Conservation (phyloP, 2,888 invertebrate species). For the Margaritifera margaritifera region DNA sequence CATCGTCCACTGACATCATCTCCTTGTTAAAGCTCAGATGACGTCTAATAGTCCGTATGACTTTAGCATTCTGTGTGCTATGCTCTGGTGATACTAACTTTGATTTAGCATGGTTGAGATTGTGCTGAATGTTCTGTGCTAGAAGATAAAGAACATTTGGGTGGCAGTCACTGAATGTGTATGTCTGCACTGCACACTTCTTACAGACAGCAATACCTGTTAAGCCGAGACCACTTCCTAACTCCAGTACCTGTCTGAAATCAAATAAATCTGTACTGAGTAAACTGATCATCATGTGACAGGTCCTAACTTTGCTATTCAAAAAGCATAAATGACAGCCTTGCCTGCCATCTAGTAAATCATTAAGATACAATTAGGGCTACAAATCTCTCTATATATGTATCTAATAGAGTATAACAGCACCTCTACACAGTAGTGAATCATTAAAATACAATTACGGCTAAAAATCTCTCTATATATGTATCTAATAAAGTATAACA, state of each 20-base stretch:
- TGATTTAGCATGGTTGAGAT: slow-evolving; percentile 26
- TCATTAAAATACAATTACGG: too few relatives aligned
- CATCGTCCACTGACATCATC: not conserved
- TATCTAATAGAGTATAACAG: too few relatives aligned
- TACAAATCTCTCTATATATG: too few relatives aligned
- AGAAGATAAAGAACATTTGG: slow-evolving; percentile 61
- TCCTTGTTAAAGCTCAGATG: slow-evolving; percentile 48
- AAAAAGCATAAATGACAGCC: too few relatives aligned
- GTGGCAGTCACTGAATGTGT: slow-evolving; percentile 63
- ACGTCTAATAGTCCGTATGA: slow-evolving; percentile 47
- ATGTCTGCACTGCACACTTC: slow-evolving; percentile 45
- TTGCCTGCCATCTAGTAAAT: too few relatives aligned
- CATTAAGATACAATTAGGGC: too few relatives aligned
- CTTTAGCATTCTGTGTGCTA: slow-evolving; percentile 33
- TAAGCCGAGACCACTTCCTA: slow-evolving; percentile 66
- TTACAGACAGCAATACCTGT: slow-evolving; percentile 61
- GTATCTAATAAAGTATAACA: too few relatives aligned
- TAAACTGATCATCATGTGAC: not conserved
- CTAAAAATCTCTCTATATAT: too few relatives aligned
- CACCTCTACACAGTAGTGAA: too few relatives aligned
- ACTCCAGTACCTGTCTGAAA: slow-evolving; percentile 58
- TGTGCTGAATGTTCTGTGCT: slow-evolving; percentile 58
- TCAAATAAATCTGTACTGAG: not conserved
- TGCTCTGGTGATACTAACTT: not conserved
- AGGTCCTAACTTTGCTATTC: too few relatives aligned